phyloP scores from a whole-genome alignment of 1,140 invertebrate species.

The Myzus persicae region DNA sequence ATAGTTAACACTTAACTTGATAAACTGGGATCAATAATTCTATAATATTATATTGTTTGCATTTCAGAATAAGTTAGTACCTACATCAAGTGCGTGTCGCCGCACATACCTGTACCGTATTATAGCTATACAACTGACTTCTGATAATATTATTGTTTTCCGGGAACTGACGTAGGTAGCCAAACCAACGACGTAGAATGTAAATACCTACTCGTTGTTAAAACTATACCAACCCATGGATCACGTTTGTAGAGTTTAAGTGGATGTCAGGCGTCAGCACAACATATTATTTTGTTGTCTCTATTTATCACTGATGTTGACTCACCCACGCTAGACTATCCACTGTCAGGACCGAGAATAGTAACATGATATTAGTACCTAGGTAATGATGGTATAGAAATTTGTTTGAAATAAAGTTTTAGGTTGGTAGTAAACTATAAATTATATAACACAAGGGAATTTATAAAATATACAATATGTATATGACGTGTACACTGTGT shows the following conservation, averaged over 20 bases:
- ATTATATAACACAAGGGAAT: too few relatives aligned
- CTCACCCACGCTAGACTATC: background rate
- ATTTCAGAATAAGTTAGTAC: background rate
- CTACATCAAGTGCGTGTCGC: background rate
- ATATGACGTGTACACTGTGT: too few relatives aligned
- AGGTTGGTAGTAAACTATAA: background rate
- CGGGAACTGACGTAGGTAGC: background rate
- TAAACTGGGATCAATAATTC: background rate
- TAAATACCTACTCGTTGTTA: background rate
- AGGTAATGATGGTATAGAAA: background rate
- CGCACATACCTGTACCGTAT: background rate
- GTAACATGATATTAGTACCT: too few relatives aligned
- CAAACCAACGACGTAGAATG: background rate
- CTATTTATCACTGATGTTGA: background rate
- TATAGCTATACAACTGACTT: background rate
- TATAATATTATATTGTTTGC: background rate
- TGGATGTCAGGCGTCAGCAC: background rate
- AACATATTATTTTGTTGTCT: background rate
- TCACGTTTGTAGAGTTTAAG: too few relatives aligned
- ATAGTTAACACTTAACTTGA: background rate
- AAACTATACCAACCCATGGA: background rate
- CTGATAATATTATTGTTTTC: constrained; percentile 1
- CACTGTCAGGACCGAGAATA: too few relatives aligned
- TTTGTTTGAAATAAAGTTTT: background rate
- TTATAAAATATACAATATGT: too few relatives aligned